These are phyloP conservation scores for Tangara arthus DNA, from an alignment of 2,797 vertebrate species.

Conservation along the genomic window DNA sequence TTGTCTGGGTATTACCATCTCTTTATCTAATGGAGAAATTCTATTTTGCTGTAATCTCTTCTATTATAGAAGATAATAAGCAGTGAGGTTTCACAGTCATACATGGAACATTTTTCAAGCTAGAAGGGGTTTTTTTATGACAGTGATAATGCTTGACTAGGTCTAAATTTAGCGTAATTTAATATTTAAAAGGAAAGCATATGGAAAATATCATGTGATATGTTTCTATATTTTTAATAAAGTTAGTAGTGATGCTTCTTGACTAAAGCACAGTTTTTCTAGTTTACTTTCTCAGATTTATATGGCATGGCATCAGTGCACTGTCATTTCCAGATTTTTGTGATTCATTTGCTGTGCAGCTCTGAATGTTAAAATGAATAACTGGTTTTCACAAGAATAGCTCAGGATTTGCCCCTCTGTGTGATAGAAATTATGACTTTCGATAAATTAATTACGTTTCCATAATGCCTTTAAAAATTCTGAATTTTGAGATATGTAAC, in stretches of 20 bases:
- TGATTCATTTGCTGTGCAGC: neutral
- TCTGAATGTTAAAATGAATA: neutral
- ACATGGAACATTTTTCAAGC: neutral
- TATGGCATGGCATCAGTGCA: neutral
- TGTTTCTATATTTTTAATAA: neutral
- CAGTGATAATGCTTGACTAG: neutral
- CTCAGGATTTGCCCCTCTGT: neutral
- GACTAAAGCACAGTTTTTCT: neutral
- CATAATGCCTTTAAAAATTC: neutral
- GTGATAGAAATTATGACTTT: neutral
- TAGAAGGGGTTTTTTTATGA: neutral
- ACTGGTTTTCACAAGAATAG: neutral
- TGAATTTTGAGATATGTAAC: neutral
- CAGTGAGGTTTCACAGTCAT: neutral
- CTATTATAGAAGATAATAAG: conserved; percentile 26
- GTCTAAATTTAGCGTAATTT: conserved; percentile 4
- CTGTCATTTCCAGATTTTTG: neutral
- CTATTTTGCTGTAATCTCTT: conserved; percentile 41
- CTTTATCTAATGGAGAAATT: conserved; percentile 34
- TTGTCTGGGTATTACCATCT: neutral
- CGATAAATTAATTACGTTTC: neutral
- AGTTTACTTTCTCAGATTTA: neutral
- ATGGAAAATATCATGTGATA: conserved; percentile 3
- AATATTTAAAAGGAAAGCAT: conserved; percentile 31
- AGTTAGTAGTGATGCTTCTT: neutral